A percentile compares a stretch with the other conserved stretches of the same genome.
These are phyloP conservation scores for Noctuana brunneofusca DNA, from an alignment of 2,888 invertebrate genomes.

Conservation along the genomic window DNA sequence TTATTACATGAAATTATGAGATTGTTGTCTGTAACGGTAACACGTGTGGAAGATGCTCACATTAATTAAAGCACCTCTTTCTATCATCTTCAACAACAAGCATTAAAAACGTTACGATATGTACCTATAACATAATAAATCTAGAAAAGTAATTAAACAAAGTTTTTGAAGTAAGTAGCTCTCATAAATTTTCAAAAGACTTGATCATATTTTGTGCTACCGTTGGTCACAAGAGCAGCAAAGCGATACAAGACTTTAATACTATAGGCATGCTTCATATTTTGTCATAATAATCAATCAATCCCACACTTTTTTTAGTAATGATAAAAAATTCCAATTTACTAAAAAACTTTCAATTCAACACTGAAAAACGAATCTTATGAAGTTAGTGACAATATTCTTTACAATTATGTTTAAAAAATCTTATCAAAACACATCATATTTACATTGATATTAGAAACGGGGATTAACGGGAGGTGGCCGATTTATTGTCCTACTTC, in stretches of 20 bases:
- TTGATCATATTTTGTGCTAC: too few species aligned
- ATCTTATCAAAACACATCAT: not conserved
- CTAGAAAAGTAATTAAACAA: not conserved
- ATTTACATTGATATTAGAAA: not conserved
- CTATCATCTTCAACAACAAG: conserved; percentile 1
- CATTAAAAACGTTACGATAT: not conserved
- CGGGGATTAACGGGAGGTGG: conserved; percentile 7
- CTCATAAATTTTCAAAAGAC: too few species aligned
- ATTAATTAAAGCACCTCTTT: conserved; percentile 22
- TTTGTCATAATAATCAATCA: too few species aligned
- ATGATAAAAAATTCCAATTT: too few species aligned
- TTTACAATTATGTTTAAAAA: not conserved
- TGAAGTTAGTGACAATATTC: not conserved
- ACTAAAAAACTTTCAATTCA: too few species aligned
- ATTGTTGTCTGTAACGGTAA: conserved; percentile 18
- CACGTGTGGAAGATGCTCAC: conserved; percentile 19
- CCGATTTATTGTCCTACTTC: conserved; percentile 18
- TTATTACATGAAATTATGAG: conserved; percentile 28
- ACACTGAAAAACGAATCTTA: too few species aligned
- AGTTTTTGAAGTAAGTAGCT: too few species aligned
- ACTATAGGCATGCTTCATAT: too few species aligned
- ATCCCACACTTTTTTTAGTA: too few species aligned
- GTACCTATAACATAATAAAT: not conserved
- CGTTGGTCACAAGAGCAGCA: too few species aligned
- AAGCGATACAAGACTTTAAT: too few species aligned